Evolutionary conservation across 2,888 invertebrate species (phyloP).

Genomic region (Masnerella sp.): DNA sequence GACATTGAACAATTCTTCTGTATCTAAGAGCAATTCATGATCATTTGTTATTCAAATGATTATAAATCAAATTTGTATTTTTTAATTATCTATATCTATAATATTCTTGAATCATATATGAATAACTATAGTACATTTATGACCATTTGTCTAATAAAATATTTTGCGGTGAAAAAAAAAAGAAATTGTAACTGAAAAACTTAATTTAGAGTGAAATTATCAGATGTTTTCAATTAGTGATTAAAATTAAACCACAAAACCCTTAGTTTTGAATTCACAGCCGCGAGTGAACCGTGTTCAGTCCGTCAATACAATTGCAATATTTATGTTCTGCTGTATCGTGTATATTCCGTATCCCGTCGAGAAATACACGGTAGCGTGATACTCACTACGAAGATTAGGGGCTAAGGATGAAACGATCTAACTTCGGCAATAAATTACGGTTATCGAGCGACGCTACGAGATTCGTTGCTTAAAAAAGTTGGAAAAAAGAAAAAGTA

Average conservation of each 20-base stretch:
- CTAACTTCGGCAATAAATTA: slow-evolving; percentile 44
- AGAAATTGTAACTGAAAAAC: too few relatives aligned
- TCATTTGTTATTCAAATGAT: too few relatives aligned
- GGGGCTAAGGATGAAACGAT: slow-evolving; percentile 26
- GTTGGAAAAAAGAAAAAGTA: too few relatives aligned
- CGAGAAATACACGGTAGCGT: slow-evolving; percentile 34
- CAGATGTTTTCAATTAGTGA: slow-evolving; percentile 1
- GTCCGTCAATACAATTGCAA: slow-evolving; percentile 30
- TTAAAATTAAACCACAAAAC: slow-evolving; percentile 15
- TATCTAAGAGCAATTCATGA: too few relatives aligned
- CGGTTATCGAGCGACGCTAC: slow-evolving; percentile 28
- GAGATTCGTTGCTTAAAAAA: slow-evolving; percentile 27
- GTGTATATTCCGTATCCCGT: slow-evolving; percentile 27
- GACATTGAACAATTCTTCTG: too few relatives aligned
- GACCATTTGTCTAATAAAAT: too few relatives aligned
- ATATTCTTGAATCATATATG: too few relatives aligned
- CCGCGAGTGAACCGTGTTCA: slow-evolving; percentile 26
- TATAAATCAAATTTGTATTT: too few relatives aligned
- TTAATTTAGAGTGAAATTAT: too few relatives aligned
- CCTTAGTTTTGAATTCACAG: slow-evolving; percentile 31
- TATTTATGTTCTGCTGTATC: slow-evolving; percentile 12
- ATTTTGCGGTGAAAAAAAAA: too few relatives aligned
- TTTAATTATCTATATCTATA: too few relatives aligned
- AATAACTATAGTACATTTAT: too few relatives aligned
- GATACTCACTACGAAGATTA: slow-evolving; percentile 34